These are phyloP conservation scores for Syngnathoides biaculeatus DNA, from an alignment of 2,113 vertebrate species.

Conservation along the genomic window DNA sequence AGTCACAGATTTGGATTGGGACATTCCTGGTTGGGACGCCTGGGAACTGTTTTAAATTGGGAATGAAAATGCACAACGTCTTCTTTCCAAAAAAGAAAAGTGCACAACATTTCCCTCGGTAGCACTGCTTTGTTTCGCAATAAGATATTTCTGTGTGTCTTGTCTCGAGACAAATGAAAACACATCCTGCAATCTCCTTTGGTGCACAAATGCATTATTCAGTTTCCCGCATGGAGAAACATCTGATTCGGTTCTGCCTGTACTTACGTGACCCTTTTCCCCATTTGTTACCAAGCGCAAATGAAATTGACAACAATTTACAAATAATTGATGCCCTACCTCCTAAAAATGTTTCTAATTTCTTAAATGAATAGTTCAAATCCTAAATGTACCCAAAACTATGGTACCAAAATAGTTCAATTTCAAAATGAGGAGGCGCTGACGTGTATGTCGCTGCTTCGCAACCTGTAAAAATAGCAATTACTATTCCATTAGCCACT, in stretches of 20 bases:
- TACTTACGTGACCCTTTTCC: background rate
- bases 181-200: slow-evolving; percentile 30
- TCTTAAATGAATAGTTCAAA: too few species aligned
- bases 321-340: too few species aligned
- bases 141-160: background rate
- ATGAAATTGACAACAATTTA: background rate
- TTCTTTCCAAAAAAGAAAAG: background rate
- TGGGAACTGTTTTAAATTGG: background rate
- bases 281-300: background rate
- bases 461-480: too few species aligned
- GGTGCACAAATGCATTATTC: slow-evolving; percentile 56
- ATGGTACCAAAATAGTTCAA: too few species aligned
- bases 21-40: too few species aligned
- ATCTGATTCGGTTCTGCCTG: slow-evolving; percentile 23
- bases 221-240: slow-evolving; percentile 25
- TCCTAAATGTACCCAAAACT: too few species aligned
- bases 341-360: too few species aligned
- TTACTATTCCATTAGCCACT: too few species aligned
- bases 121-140: slow-evolving; percentile 1
- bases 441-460: too few species aligned
- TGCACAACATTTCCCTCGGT: background rate
- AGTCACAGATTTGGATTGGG: too few species aligned
- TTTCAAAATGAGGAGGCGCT: too few species aligned
- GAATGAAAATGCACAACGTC: background rate
- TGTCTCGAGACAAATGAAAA: slow-evolving; percentile 1